Conservation (phyloP, 2,888 invertebrate species). For the Zonitis immaculata region DNA sequence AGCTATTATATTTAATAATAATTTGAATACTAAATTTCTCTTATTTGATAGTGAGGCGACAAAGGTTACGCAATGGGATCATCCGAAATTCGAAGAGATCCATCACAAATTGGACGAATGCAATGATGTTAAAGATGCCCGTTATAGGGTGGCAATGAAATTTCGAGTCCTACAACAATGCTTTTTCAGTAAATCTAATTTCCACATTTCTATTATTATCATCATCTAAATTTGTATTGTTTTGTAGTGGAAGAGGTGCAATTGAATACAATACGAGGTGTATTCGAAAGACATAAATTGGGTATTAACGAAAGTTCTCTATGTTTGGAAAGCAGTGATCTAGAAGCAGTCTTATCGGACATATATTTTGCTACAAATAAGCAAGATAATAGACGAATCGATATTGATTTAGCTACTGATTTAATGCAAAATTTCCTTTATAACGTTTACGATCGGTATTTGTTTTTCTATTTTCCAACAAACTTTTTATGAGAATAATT, state of each 20-base stretch:
- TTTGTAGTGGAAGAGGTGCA: constrained; percentile 39
- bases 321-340: constrained; percentile 61
- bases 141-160: constrained; percentile 73
- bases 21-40: constrained; percentile 16
- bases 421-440: constrained; percentile 61
- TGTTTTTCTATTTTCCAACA: neutral
- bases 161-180: constrained; percentile 58
- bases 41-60: constrained; percentile 48
- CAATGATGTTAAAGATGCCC: constrained; percentile 68
- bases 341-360: constrained; percentile 68
- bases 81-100: constrained; percentile 57
- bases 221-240: no score
- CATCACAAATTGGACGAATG: constrained; percentile 58
- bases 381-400: constrained; percentile 57
- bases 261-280: constrained; percentile 59
- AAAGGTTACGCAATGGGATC: constrained; percentile 55
- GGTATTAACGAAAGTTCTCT: constrained; percentile 65
- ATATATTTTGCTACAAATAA: constrained; percentile 70
- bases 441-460: constrained; percentile 56
- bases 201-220: neutral
- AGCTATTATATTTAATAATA: neutral
- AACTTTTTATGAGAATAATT: neutral
- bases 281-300: constrained; percentile 67
- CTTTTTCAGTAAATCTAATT: constrained; percentile 66
- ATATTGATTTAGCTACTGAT: constrained; percentile 61